Evolutionary conservation across 2,113 vertebrate species (phyloP).

Genomic region (Coracopsis vasa): DNA sequence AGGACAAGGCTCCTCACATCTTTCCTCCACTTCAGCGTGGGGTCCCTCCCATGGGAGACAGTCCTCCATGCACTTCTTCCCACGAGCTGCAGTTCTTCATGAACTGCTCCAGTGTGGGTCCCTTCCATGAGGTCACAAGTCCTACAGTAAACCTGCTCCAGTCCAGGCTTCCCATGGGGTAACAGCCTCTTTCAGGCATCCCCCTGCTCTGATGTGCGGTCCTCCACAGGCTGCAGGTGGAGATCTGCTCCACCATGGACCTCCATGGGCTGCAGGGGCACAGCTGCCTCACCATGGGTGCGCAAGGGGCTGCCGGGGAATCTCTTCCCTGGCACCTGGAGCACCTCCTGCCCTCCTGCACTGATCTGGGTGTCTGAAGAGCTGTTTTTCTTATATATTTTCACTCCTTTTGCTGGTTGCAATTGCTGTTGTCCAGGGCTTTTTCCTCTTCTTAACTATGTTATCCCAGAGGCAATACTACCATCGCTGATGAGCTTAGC

Average conservation of each 20-base stretch:
- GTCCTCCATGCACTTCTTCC: not conserved
- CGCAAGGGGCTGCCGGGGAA: not conserved
- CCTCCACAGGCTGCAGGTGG: not conserved
- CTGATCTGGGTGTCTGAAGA: not conserved
- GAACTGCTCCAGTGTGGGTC: not conserved
- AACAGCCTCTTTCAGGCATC: not conserved
- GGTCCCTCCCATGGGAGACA: not conserved
- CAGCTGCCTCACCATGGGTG: not conserved
- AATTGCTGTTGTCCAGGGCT: not conserved
- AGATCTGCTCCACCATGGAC: not conserved
- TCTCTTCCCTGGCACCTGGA: not conserved
- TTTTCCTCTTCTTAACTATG: not conserved
- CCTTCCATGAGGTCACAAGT: not conserved
- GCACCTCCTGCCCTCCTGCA: not conserved
- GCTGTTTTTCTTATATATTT: not conserved
- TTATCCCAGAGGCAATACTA: not conserved
- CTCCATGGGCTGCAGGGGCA: not conserved
- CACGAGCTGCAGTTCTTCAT: not conserved
- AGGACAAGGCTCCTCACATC: not conserved
- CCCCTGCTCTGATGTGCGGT: not conserved
- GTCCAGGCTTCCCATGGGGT: not conserved
- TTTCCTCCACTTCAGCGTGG: not conserved
- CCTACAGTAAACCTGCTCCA: not conserved
- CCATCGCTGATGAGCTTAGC: not conserved
- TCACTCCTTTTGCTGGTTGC: not conserved